Base-by-base conservation (phyloP, 23 tunicate genomes). In the Trididemnum clinides region DNA sequence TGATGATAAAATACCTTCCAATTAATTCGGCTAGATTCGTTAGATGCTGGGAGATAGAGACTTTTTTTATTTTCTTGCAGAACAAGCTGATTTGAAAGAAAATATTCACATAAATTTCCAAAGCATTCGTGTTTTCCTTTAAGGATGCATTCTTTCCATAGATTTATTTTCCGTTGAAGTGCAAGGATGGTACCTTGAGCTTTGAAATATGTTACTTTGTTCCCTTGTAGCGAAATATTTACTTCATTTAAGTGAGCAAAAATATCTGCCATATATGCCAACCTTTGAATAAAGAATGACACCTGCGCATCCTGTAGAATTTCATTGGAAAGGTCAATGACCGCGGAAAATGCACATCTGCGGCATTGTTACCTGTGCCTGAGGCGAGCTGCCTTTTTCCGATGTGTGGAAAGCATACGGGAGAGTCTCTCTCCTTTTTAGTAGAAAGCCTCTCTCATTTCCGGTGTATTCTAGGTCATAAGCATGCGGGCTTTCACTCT, bases 61-160 rank as follows among this genome's bases (percentile, higher is more conserved):
- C 75, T 66, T 66, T 66, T n/a, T 28, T 29, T n/a, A 66, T 66
- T 66, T 66, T 66, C 75, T 66, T 28, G 75, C 75, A 66, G 31
- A 66, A 66, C 75, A 66, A 66, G 75, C 75, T 66, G 37, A 31
- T 66, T 28, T 66, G 75, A 66, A 66, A 66, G 75, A 66, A 66
- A 37, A 66, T 66, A 66, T 66, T 66, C 75, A 66, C 75, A 66
- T 31, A 66, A 66, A 66, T 66, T 66, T 66, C 75, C 75, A 66
- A 66, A 66, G 75, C 75, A 66, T 66, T 66, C 75, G 75, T 66
- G 75, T 66, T 66, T 66, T 66, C 75, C 75, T 66, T 66, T 37
- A 66, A 66, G 75, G 37, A 66, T 66, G 75, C 75, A 66, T 66
- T 66, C 75, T 66, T 66, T 66, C 75, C 75, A 66, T 66, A 66